phyloP scores from a whole-genome alignment of 2,888 invertebrate genomes.

The Ophion costatus region DNA sequence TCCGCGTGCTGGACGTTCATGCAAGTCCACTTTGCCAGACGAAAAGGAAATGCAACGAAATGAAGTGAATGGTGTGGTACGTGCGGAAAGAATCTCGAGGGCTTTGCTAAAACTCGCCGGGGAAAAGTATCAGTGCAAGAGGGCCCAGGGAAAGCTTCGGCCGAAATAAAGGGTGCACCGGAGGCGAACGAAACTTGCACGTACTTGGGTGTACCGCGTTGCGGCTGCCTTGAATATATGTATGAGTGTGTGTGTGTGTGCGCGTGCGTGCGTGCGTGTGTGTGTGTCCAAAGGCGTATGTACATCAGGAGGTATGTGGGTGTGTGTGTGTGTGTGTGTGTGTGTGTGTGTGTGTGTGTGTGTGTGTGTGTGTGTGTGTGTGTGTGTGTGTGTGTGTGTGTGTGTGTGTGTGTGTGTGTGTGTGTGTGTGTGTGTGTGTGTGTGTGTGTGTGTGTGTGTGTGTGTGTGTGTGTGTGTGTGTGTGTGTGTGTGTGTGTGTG shows the following conservation, averaged over 20 bases:
- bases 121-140: conserved; percentile 12
- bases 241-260: background rate
- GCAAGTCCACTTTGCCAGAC: conserved; percentile 60
- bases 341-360: background rate
- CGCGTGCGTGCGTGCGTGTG: background rate
- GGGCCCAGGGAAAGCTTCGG: conserved; percentile 39
- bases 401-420: too few species aligned
- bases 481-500: background rate
- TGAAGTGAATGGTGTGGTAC: conserved; percentile 37
- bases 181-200: conserved; percentile 47
- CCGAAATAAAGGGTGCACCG: conserved; percentile 46
- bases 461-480: too few species aligned
- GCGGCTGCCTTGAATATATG: conserved; percentile 34
- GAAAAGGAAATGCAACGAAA: conserved; percentile 59
- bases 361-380: too few species aligned
- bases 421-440: too few species aligned
- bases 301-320: too few species aligned
- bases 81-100: background rate
- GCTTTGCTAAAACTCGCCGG: background rate
- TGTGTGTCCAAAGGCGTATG: too few species aligned
- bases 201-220: conserved; percentile 44
- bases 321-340: too few species aligned
- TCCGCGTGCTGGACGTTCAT: conserved; percentile 55
- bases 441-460: too few species aligned
- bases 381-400: background rate